Evolutionary conservation across 2,113 vertebrate species (phyloP).

Genomic region (Ameiurus melas): DNA sequence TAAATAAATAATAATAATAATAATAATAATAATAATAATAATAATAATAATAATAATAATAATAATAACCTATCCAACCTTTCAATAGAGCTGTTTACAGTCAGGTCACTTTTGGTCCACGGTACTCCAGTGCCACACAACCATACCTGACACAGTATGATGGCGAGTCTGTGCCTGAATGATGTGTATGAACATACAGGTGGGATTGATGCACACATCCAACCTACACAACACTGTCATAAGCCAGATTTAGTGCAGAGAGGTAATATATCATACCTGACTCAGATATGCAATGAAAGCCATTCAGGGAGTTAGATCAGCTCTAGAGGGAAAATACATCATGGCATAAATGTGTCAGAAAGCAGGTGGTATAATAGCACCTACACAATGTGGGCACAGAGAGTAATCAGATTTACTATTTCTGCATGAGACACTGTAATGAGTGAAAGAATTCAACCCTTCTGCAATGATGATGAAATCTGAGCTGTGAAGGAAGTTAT

Average conservation of each 20-base stretch:
- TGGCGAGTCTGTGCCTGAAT: neutral
- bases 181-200: neutral
- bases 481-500: neutral
- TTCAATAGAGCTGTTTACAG: neutral
- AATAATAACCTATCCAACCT: neutral
- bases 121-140: neutral
- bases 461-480: neutral
- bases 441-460: neutral
- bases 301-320: neutral
- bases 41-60: too few relatives aligned
- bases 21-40: too few relatives aligned
- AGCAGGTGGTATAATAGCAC: neutral
- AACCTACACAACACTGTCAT: slow-evolving; percentile 1
- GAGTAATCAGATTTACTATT: neutral
- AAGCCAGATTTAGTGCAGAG: slow-evolving; percentile 10
- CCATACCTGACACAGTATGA: neutral
- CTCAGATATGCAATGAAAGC: slow-evolving; percentile 8
- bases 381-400: neutral
- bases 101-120: neutral
- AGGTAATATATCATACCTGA: slow-evolving; percentile 10
- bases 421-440: neutral
- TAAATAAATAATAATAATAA: too few relatives aligned
- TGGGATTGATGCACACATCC: neutral
- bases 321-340: neutral
- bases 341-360: neutral